phyloP scores from a whole-genome alignment of 2,888 invertebrate species.

The Drosophila meridionalis region DNA sequence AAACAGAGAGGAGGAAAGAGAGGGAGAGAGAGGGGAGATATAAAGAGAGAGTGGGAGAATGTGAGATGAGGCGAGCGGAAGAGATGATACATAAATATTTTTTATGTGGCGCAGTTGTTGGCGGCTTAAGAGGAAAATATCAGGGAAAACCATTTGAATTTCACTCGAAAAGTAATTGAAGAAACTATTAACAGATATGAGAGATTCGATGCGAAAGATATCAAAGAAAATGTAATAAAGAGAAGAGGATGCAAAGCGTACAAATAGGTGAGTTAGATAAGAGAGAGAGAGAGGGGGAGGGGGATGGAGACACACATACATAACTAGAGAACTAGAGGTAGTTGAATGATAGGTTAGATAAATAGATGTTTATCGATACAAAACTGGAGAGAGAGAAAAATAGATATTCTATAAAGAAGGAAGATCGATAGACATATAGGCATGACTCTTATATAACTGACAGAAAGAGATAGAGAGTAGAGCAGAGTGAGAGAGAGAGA shows the following conservation, averaged over 20 bases:
- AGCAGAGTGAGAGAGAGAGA: neutral
- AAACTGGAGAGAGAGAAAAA: too few species aligned
- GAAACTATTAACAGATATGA: constrained; percentile 6
- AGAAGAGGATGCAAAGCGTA: neutral
- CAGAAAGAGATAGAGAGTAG: neutral
- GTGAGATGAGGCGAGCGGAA: neutral
- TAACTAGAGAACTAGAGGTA: neutral
- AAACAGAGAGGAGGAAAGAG: neutral
- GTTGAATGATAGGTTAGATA: neutral
- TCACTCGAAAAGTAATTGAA: constrained; percentile 17
- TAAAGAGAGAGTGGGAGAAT: too few species aligned
- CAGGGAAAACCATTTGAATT: constrained; percentile 14
- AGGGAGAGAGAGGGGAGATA: neutral
- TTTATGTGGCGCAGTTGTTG: constrained; percentile 9
- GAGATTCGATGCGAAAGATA: neutral
- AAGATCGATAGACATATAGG: too few species aligned
- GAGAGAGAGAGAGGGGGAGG: neutral
- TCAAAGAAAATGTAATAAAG: neutral
- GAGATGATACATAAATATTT: constrained; percentile 35
- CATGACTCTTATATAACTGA: too few species aligned
- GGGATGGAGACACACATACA: neutral
- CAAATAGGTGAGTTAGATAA: neutral
- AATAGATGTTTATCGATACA: neutral
- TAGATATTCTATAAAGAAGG: too few species aligned
- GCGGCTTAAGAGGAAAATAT: neutral